A percentile compares a stretch with the other conserved stretches of the same genome.
Conservation (phyloP, 2,113 vertebrate species). For the Alligator sinensis region DNA sequence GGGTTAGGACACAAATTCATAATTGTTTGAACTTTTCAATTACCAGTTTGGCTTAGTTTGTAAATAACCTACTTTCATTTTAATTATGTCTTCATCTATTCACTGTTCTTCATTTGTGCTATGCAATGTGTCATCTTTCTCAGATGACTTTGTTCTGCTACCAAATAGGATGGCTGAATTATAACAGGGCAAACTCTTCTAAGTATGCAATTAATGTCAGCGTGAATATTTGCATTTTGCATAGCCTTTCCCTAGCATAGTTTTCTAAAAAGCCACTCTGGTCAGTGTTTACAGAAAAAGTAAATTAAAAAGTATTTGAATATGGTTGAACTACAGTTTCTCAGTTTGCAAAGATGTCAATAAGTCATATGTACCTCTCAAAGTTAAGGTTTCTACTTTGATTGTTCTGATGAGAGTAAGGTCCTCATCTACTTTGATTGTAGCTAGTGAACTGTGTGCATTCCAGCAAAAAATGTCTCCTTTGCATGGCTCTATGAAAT, state of each 20-base stretch:
- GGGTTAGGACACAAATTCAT: neutral
- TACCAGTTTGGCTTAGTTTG: neutral
- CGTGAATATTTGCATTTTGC: neutral
- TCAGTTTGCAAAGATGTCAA: slow-evolving; percentile 6
- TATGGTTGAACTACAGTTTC: slow-evolving; percentile 14
- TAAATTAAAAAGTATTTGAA: neutral
- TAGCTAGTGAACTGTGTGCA: neutral
- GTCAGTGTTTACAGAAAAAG: neutral
- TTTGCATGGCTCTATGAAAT: neutral
- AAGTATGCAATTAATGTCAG: neutral
- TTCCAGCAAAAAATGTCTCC: neutral
- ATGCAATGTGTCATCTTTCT: slow-evolving; percentile 15
- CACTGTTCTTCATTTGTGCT: slow-evolving; percentile 18
- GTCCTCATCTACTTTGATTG: too few relatives aligned
- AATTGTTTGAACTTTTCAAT: neutral
- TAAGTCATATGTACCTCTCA: neutral
- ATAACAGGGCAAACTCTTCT: slow-evolving; percentile 14
- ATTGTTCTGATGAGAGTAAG: too few relatives aligned
- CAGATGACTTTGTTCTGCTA: neutral
- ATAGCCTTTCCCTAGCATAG: neutral
- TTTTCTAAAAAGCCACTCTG: slow-evolving; percentile 9
- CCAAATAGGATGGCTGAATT: neutral
- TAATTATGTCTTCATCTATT: slow-evolving; percentile 27
- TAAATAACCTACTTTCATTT: slow-evolving; percentile 24
- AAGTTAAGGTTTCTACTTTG: too few relatives aligned